Conservation (phyloP, 2,797 vertebrate species). For the Coluber constrictor region DNA sequence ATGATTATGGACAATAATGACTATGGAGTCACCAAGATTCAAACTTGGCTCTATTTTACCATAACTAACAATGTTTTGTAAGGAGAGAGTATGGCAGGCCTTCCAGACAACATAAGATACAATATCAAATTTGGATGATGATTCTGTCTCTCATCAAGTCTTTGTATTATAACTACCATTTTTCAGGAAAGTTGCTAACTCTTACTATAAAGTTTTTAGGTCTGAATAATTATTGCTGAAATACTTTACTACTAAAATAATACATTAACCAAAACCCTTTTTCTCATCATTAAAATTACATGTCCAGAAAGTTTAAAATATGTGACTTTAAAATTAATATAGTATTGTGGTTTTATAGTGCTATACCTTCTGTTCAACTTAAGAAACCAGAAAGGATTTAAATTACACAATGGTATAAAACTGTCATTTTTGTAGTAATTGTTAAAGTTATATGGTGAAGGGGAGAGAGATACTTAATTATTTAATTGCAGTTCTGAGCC, state of each 20-base stretch:
- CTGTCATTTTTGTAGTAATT: not conserved
- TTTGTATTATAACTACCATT: not conserved
- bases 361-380: not conserved
- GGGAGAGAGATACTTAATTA: not conserved
- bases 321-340: conserved; percentile 13
- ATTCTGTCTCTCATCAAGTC: not conserved
- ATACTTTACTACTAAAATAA: not conserved
- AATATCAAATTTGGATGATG: not conserved
- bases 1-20: not conserved
- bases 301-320: not conserved
- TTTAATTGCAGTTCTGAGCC: not conserved
- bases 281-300: not conserved
- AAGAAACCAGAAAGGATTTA: not conserved
- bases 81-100: not conserved
- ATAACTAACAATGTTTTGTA: not conserved
- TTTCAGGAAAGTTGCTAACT: not conserved
- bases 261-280: not conserved
- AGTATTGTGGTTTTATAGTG: not conserved
- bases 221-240: not conserved
- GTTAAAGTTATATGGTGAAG: not conserved
- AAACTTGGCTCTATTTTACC: not conserved
- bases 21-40: not conserved
- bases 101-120: not conserved
- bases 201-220: not conserved
- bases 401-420: not conserved